Conservation (phyloP, 2,113 vertebrate genomes). For the Orientallactaga bullata region DNA sequence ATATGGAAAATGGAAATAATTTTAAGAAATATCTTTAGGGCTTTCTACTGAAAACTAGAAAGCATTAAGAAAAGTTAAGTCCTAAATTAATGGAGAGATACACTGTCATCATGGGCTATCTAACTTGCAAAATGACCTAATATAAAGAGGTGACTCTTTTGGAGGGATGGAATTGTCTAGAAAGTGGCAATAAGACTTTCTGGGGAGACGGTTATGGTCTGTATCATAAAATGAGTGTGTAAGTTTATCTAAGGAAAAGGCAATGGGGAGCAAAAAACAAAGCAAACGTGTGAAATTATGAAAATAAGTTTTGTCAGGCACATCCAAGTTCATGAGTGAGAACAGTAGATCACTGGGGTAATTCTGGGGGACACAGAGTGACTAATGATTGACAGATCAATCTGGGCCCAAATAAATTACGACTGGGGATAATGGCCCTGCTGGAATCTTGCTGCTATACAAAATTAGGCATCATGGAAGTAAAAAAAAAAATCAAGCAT, state of each 20-base stretch:
- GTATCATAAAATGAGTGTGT: neutral
- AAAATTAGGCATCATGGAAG: slow-evolving; percentile 28
- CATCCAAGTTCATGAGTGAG: slow-evolving; percentile 4
- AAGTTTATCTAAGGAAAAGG: neutral
- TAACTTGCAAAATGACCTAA: neutral
- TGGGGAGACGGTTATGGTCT: neutral
- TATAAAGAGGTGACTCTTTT: neutral
- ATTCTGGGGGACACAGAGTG: slow-evolving; percentile 49
- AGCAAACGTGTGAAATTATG: neutral
- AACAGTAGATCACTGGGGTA: slow-evolving; percentile 53
- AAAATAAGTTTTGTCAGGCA: neutral
- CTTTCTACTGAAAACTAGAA: slow-evolving; percentile 8
- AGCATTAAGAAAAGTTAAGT: slow-evolving; percentile 4
- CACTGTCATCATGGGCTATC: neutral
- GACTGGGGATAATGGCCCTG: slow-evolving; percentile 67
- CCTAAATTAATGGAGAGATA: neutral
- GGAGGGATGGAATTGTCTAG: neutral
- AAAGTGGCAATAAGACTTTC: neutral
- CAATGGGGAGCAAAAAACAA: neutral
- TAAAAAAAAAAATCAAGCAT: neutral
- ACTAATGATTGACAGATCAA: slow-evolving; percentile 55
- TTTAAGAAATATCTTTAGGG: neutral
- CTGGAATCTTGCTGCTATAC: slow-evolving; percentile 11
- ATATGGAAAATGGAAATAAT: neutral
- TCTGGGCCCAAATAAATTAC: slow-evolving; percentile 76